Evolutionary conservation across 1,140 invertebrate species (phyloP), one percentile per base, ranked within the genome.

Genomic region (Drosophila eugracilis): DNA sequence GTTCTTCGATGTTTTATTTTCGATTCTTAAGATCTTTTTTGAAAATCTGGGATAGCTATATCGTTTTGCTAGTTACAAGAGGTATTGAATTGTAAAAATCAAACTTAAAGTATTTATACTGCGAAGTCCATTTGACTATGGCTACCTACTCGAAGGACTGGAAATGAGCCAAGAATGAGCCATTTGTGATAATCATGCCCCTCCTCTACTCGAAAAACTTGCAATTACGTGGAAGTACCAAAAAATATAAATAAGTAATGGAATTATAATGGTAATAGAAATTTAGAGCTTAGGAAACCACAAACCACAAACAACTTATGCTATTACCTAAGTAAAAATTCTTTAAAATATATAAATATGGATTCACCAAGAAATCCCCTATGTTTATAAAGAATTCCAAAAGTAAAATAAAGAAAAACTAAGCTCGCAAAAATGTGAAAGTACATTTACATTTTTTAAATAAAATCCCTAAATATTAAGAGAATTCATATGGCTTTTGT

Each of bases 161-260:
- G 22, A 45, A 62, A 67, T 67, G 67, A 53, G 28, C 54, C 54
- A 21, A 21, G 9, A 22, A 44, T 47, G 44, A 63, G 70, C 57
- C 70, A 75, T 59, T 75, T 75, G 71, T 75, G 71, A 75, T 37
- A 30, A 17, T 15, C 34, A 54, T 49, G 52, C 66, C 57, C n/a
- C 44, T 49, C 41, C 49, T 48, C 36, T 34, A 36, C 34, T 69
- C n/a, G 70, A 59, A 59, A 65, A n/a, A 77, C 76, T 88, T 69
- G 77, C 79, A 86, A 88, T 86, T 86, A 86, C 81, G 81, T 88
- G 81, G 81, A 86, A 86, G 83, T 86, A n/a, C n/a, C n/a, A n/a
- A n/a, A n/a, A n/a, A n/a, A n/a, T n/a, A n/a, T n/a, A n/a, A n/a
- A n/a, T n/a, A n/a, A n/a, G n/a, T n/a, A n/a, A n/a, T n/a, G n/a